A percentile compares a stretch with the other conserved stretches of the same genome.
These are phyloP conservation scores for Athene cunicularia DNA, from an alignment of 2,113 vertebrate genomes.

Conservation along the genomic window DNA sequence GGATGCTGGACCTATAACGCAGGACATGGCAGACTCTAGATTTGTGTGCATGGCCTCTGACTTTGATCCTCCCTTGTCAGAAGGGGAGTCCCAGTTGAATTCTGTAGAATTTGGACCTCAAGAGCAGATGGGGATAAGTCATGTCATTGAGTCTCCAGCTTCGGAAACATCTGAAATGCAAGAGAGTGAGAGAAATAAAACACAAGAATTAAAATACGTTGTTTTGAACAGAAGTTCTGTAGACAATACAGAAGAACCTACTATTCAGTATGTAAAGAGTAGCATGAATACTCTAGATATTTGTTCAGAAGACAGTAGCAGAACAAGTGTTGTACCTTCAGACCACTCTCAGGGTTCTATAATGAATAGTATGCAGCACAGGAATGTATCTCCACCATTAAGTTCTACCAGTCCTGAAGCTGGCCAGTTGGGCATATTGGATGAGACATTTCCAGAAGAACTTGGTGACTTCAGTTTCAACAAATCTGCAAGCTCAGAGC, in stretches of 20 bases:
- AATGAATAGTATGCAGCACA: background rate
- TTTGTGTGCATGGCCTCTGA: background rate
- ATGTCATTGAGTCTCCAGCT: background rate
- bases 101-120: background rate
- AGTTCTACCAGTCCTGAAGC: background rate
- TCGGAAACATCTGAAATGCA: background rate
- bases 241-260: background rate
- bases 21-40: background rate
- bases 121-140: background rate
- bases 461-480: background rate
- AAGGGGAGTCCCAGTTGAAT: background rate
- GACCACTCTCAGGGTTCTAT: background rate
- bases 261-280: background rate
- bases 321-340: background rate
- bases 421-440: slow-evolving; percentile 26
- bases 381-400: background rate
- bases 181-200: background rate
- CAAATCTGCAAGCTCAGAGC: background rate
- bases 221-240: background rate
- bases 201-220: background rate
- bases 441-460: slow-evolving; percentile 71
- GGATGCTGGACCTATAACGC: background rate
- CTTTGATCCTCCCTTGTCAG: background rate
- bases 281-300: background rate
- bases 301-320: background rate